Evolutionary conservation across 2,888 invertebrate species (phyloP).

Genomic region (Clitarchus hookeri): DNA sequence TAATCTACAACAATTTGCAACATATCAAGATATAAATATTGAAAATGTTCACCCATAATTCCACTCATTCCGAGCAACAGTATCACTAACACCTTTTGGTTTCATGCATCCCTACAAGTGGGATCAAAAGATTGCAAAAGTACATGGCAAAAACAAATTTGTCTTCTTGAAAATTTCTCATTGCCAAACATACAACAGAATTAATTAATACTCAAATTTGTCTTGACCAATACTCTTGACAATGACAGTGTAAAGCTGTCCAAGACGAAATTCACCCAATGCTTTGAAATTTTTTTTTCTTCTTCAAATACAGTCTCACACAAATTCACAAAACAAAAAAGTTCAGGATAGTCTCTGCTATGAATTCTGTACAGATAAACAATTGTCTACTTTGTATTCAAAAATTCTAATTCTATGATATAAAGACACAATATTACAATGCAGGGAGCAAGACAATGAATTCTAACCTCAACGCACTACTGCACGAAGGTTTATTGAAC

Average conservation of each 20-base stretch:
- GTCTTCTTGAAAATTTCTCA: conserved; percentile 26
- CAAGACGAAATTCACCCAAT: background rate
- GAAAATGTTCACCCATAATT: too few relatives aligned
- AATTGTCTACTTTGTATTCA: conserved; percentile 18
- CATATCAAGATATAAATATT: too few relatives aligned
- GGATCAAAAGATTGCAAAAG: background rate
- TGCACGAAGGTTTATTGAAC: conserved; percentile 63
- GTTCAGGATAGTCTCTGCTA: background rate
- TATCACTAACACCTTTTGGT: too few relatives aligned
- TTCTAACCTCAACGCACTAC: conserved; percentile 25
- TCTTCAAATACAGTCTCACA: background rate
- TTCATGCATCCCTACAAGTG: too few relatives aligned
- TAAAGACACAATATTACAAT: conserved; percentile 25
- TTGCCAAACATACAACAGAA: conserved; percentile 23
- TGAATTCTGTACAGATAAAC: conserved; percentile 19
- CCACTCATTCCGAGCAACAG: too few relatives aligned
- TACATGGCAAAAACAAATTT: conserved; percentile 26
- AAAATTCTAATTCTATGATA: conserved; percentile 38
- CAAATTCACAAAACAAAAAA: conserved; percentile 5
- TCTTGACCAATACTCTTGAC: background rate
- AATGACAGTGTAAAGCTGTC: background rate
- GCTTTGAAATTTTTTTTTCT: background rate
- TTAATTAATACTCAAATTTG: background rate
- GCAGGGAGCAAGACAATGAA: conserved; percentile 28
- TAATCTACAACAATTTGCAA: too few relatives aligned